These are phyloP conservation scores for Rhinogobio ventralis DNA, from an alignment of 2,797 vertebrate species.

Conservation along the genomic window DNA sequence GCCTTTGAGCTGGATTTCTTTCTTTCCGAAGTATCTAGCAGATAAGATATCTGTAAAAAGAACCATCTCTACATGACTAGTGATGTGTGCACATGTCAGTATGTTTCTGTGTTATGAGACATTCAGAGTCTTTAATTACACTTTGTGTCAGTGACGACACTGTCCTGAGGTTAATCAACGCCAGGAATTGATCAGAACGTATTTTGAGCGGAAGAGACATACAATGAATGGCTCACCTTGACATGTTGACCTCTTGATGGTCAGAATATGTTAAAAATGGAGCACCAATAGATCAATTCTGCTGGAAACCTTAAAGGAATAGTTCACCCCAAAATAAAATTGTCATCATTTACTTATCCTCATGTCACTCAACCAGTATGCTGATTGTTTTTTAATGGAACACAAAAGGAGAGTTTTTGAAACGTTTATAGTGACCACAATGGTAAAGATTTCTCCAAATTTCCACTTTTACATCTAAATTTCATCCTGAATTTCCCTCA, in stretches of 20 bases:
- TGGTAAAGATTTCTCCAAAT: no score
- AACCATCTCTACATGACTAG: slow-evolving; percentile 50
- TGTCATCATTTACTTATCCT: not conserved
- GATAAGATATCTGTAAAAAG: slow-evolving; percentile 68
- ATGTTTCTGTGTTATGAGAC: slow-evolving; percentile 43
- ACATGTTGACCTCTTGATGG: slow-evolving; percentile 15
- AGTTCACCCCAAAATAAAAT: not conserved
- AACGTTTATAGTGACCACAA: no score
- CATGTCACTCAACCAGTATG: not conserved
- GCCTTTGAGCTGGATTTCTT: slow-evolving; percentile 60
- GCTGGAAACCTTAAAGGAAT: not conserved
- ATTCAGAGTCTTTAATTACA: slow-evolving; percentile 42
- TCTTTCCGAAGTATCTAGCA: slow-evolving; percentile 50
- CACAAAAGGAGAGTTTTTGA: no score
- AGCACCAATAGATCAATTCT: not conserved
- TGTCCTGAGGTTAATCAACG: slow-evolving; percentile 48
- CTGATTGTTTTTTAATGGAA: no score
- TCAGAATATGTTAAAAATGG: not conserved
- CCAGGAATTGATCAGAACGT: slow-evolving; percentile 31
- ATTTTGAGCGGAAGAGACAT: not conserved
- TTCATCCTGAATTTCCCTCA: no score
- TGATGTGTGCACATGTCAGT: slow-evolving; percentile 50
- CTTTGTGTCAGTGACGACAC: slow-evolving; percentile 7
- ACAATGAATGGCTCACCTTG: slow-evolving; percentile 19
- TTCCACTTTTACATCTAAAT: no score